phyloP scores from a whole-genome alignment of 2,113 vertebrate genomes.

The Ciconia stormi region DNA sequence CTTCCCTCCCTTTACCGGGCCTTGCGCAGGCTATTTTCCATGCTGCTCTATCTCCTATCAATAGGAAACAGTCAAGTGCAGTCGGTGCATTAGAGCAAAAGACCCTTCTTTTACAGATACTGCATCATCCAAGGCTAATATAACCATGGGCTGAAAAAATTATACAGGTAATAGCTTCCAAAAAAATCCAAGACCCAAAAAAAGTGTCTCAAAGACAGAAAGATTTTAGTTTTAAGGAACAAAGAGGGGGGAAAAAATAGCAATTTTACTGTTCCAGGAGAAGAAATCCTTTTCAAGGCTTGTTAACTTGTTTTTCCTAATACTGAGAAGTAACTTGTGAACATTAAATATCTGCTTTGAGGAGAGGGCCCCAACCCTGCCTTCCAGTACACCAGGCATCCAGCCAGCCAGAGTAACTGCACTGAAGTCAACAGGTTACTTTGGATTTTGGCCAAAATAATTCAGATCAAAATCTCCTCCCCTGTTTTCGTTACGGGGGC shows the following conservation, averaged over 20 bases:
- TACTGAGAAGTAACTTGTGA: background rate
- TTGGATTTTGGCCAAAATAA: background rate
- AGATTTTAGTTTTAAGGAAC: background rate
- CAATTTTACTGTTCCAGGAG: background rate
- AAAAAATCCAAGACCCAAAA: accelerated
- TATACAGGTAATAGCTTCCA: conserved; percentile 53
- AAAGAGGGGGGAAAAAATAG: background rate
- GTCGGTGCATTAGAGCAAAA: background rate
- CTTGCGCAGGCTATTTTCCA: conserved; percentile 57
- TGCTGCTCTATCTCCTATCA: conserved; percentile 70
- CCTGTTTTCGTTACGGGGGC: background rate
- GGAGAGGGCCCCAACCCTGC: background rate
- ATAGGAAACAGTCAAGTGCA: conserved; percentile 64
- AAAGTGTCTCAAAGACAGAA: background rate
- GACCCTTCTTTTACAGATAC: background rate
- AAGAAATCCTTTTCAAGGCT: background rate
- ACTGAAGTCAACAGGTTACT: background rate
- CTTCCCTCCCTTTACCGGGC: conserved; percentile 19
- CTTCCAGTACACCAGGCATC: background rate
- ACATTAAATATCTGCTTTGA: background rate
- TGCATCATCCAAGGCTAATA: conserved; percentile 51
- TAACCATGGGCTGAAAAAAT: conserved; percentile 52
- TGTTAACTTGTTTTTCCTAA: conserved; percentile 1
- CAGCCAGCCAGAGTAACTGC: background rate
- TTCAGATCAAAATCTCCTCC: background rate